Base-by-base conservation (phyloP, 2,888 invertebrate species). In the Agapostemon virescens region DNA sequence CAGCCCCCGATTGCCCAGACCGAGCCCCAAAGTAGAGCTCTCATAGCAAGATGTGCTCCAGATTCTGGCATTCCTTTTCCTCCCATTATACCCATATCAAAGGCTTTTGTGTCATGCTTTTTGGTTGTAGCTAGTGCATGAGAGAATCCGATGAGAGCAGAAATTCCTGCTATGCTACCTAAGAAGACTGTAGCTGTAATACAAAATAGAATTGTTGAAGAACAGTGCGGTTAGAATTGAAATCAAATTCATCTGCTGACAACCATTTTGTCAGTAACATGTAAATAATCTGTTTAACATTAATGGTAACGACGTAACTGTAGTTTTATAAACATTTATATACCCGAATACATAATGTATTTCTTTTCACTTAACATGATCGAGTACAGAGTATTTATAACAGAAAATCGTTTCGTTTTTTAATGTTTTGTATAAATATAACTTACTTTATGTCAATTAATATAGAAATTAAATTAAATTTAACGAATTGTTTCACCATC, bases 1-100 rank as follows among this genome's bases (percentile, higher is more conserved):
- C 98, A 97, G 0, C 98, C 98, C 49, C 96, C 93, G n/a, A 98
- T 93, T 0, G 98, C 97, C 93, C 97, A 98, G 0, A 98, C 85
- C 0, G 97, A 96, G 3, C 98, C 98, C 96, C 97, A 97, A 11
- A 96, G 97, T 0, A 98, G 93, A 0, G 98, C 98, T 90, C 97
- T 94, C 72, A 97, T 85, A 0, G 98, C 98, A 77, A 98, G 93
- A 64, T 93, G 91, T 5, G 96, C 95, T 23, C 98, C 98, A 78
- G 96, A 95, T 92, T 97, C 97, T 69, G 95, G 94, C 79, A 96
- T 90, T 88, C 96, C 95, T 72, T 94, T 93, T 71, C 94, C 93
- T 63, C 95, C 94, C 40, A 94, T 93, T 87, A 96, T 91, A 68
- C 96, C 97, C 93, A 97, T 96, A 86, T 94, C 95, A 90, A 98